These are phyloP conservation scores for Vipera ursinii DNA, from an alignment of 2,797 vertebrate species.

Conservation along the genomic window DNA sequence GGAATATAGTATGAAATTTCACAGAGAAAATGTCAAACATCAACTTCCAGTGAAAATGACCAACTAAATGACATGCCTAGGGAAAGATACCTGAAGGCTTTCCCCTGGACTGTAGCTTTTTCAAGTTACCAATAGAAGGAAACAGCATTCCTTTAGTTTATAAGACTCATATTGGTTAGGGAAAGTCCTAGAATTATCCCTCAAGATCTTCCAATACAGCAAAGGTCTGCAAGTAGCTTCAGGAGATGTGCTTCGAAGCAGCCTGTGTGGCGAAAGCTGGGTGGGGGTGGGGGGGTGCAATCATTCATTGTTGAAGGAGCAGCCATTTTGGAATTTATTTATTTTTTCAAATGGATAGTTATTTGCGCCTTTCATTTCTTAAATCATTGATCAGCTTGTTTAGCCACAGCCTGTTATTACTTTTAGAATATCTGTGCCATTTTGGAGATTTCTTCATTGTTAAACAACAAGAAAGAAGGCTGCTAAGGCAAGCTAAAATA, in stretches of 20 bases:
- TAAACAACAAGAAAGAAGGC: neutral
- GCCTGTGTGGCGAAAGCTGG: no score
- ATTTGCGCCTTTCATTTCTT: no score
- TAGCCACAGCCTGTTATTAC: neutral
- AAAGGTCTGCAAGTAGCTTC: neutral
- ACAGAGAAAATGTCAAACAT: neutral
- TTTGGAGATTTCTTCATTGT: neutral
- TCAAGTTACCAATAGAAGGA: neutral
- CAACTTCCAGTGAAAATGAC: neutral
- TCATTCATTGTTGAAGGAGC: no score
- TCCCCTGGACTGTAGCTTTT: neutral
- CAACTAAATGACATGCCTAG: neutral
- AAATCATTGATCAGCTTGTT: no score
- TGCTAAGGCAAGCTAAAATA: neutral
- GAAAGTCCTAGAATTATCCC: neutral
- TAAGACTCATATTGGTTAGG: neutral
- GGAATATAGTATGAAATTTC: neutral
- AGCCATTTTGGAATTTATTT: no score
- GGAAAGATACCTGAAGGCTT: no score
- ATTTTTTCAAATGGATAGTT: no score
- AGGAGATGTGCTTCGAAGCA: neutral
- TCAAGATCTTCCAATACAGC: neutral
- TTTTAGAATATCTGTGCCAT: neutral
- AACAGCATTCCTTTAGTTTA: neutral
- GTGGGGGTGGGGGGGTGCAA: no score